Evolutionary conservation across 2,888 invertebrate species (phyloP).

Genomic region (Drosophila eohydei): DNA sequence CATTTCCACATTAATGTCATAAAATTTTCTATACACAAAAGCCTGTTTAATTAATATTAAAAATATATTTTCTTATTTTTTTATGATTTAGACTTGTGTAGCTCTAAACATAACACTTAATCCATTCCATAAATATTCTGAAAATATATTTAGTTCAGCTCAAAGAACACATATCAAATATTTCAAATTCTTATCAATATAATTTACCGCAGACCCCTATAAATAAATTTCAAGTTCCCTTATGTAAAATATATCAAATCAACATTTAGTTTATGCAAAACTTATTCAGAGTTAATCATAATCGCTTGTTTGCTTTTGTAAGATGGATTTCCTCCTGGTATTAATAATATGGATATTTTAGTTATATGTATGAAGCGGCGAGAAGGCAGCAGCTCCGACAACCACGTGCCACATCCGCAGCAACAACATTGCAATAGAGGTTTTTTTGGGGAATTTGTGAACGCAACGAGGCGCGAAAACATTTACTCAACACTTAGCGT

Average conservation of each 20-base stretch:
- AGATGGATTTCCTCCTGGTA: constrained; percentile 29
- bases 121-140: not conserved
- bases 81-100: no score
- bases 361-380: not conserved
- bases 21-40: no score
- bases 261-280: constrained; percentile 1
- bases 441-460: constrained; percentile 73
- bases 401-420: constrained; percentile 65
- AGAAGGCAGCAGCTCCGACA: constrained; percentile 28
- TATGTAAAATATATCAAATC: constrained; percentile 19
- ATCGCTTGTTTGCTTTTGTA: not conserved
- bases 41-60: no score
- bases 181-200: not conserved
- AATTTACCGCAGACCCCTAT: not conserved
- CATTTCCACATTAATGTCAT: no score
- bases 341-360: constrained; percentile 38
- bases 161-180: not conserved
- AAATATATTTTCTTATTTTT: no score
- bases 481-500: constrained; percentile 79
- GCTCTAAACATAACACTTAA: no score
- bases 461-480: constrained; percentile 79
- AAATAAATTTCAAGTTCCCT: not conserved
- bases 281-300: constrained; percentile 15
- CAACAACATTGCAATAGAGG: constrained; percentile 24
- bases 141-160: not conserved